Conservation (phyloP, 2,113 vertebrate species). For the Nanorana parkeri region DNA sequence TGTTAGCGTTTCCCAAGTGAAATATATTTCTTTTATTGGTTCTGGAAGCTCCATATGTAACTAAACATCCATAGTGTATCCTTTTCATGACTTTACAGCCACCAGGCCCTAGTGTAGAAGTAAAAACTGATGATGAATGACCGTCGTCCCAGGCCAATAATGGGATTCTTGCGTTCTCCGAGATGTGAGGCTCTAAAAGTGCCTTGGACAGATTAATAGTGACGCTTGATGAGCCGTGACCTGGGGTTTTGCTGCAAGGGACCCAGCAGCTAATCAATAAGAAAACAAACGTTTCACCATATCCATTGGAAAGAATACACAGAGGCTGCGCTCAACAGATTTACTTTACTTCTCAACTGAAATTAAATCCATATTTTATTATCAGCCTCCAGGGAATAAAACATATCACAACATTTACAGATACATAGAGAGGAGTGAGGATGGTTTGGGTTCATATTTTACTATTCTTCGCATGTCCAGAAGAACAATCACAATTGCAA, state of each 20-base stretch:
- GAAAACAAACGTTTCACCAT: conserved; percentile 26
- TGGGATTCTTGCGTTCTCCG: background rate
- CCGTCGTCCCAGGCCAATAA: background rate
- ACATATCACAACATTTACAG: conserved; percentile 3
- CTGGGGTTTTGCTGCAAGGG: background rate
- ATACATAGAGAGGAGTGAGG: background rate
- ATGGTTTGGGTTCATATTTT: no score
- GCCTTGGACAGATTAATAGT: conserved; percentile 16
- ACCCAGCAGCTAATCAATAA: conserved; percentile 41
- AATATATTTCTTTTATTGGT: conserved; percentile 3
- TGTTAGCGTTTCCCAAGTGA: background rate
- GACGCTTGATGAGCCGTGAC: background rate
- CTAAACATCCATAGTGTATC: background rate
- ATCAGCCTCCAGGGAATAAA: background rate
- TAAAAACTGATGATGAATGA: conserved; percentile 32
- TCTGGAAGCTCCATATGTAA: background rate
- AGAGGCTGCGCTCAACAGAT: background rate
- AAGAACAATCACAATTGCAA: no score
- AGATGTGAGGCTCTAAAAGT: background rate
- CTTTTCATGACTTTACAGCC: conserved; percentile 23
- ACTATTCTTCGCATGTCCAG: no score
- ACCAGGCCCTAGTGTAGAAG: background rate
- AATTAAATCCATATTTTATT: conserved; percentile 26
- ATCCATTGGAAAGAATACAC: background rate
- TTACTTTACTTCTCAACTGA: background rate